phyloP scores from a whole-genome alignment of 2,888 invertebrate genomes.

The Aspidiotus destructor region DNA sequence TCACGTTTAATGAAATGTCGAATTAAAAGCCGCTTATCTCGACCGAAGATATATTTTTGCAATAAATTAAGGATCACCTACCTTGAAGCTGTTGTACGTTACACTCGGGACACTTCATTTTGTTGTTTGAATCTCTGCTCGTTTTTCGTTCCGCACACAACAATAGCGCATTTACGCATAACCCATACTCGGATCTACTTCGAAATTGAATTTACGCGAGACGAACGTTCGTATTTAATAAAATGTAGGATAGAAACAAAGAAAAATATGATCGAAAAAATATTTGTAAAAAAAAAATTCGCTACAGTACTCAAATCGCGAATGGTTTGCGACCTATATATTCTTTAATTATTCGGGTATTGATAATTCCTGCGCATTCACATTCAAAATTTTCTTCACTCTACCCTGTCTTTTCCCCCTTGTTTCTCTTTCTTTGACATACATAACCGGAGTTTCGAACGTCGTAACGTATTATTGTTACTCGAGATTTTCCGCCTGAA shows the following conservation, averaged over 20 bases:
- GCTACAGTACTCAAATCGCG: background rate
- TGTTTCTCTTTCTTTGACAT: slow-evolving; percentile 2
- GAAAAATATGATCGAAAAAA: background rate
- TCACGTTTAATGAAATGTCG: no score
- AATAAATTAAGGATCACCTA: background rate
- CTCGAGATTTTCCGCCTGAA: background rate
- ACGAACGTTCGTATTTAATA: background rate
- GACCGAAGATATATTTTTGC: background rate
- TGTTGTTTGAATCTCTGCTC: background rate
- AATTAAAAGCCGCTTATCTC: background rate
- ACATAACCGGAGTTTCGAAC: background rate
- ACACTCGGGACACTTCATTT: slow-evolving; percentile 24
- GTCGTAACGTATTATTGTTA: background rate
- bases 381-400: background rate
- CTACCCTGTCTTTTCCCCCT: background rate
- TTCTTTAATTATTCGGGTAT: slow-evolving; percentile 8
- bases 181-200: no score
- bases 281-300: background rate
- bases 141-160: background rate
- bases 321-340: slow-evolving; percentile 6
- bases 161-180: no score
- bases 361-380: slow-evolving; percentile 26
- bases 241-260: background rate
- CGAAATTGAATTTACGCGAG: no score
- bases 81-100: slow-evolving; percentile 31